A percentile compares a stretch with the other conserved stretches of the same genome.
phyloP scores from a whole-genome alignment of 2,888 invertebrate species.

The Caradrina kadenii region DNA sequence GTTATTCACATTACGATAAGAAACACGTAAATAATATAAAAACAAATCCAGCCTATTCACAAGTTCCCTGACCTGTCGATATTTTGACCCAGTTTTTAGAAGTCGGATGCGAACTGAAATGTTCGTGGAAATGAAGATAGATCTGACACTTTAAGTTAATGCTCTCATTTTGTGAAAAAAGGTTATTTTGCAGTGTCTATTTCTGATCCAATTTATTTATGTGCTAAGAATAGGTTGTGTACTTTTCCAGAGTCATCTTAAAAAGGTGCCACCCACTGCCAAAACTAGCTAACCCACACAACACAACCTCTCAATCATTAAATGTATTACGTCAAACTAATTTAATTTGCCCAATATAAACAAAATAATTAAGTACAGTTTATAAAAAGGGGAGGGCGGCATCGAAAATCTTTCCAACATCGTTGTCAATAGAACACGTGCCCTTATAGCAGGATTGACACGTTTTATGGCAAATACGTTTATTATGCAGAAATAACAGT shows the following conservation, averaged over 20 bases:
- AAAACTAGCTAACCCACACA: too few relatives aligned
- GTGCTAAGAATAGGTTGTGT: background rate
- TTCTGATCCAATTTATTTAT: background rate
- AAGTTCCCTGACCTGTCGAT: slow-evolving; percentile 42
- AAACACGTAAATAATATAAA: slow-evolving; percentile 10
- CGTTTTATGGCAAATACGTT: too few relatives aligned
- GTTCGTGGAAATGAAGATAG: slow-evolving; percentile 28
- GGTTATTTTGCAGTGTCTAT: background rate
- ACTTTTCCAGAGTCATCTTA: background rate
- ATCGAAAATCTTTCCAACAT: too few relatives aligned
- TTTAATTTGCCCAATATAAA: too few relatives aligned
- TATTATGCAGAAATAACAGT: too few relatives aligned
- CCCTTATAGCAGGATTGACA: too few relatives aligned
- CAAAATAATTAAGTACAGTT: too few relatives aligned
- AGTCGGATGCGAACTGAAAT: slow-evolving; percentile 6
- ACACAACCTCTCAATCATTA: too few relatives aligned
- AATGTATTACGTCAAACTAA: too few relatives aligned
- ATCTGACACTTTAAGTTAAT: slow-evolving; percentile 22
- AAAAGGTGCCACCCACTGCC: too few relatives aligned
- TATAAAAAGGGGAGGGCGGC: too few relatives aligned
- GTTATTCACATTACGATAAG: slow-evolving; percentile 34
- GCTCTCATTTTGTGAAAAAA: background rate
- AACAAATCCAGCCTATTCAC: slow-evolving; percentile 5
- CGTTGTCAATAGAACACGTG: too few relatives aligned
- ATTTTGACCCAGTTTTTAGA: slow-evolving; percentile 41